Base-by-base conservation (phyloP, 2,888 invertebrate genomes). In the Dynastes grantii region DNA sequence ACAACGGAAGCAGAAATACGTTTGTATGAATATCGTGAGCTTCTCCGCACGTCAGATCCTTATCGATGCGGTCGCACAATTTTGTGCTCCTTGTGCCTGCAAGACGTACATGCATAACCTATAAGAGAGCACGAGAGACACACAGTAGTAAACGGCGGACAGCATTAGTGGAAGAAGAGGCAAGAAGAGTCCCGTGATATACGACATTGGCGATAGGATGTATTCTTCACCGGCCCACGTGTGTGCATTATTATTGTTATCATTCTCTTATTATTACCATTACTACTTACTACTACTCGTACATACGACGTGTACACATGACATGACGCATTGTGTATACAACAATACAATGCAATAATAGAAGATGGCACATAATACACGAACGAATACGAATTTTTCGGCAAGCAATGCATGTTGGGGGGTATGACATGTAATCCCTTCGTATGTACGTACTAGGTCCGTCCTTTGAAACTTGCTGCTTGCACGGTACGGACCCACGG, bases 401-500 rank as follows among this genome's bases (percentile, higher is more conserved):
- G 65, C 40, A 32, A 45, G 45, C n/a, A 40, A 51, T 51, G 68
- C 51, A 68, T 68, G 13, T 51, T 51, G 55, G 16, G 16, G n/a
- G 22, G 55, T 9, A 55, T 55, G 22, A 55, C 2, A 1, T 45
- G 45, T 45, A 22, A 55, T 22, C 55, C 3, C 22, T 5, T n/a
- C 22, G 32, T 32, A 32, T 5, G 16, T 16, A 16, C 16, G 16
- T 16, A 16, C 16, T 16, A 16, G 16, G 32, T 32, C 32, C 32
- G 22, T 55, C 55, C 55, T 55, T 55, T 76, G 61, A 51, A 51
- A 67, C 40, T 67, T 37, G 32, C 71, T 67, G 67, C 64, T 73
- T 71, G 79, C 78, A 82, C 81, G 81, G 80, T 75, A 71, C 80
- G 79, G 79, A 80, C 77, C 78, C 80, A 73, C 73, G 73, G 78